Percentiles rank a stretch among this genome's conserved stretches.
These are phyloP conservation scores for Microctonus hyperodae DNA, from an alignment of 2,888 invertebrate species.

Conservation along the genomic window DNA sequence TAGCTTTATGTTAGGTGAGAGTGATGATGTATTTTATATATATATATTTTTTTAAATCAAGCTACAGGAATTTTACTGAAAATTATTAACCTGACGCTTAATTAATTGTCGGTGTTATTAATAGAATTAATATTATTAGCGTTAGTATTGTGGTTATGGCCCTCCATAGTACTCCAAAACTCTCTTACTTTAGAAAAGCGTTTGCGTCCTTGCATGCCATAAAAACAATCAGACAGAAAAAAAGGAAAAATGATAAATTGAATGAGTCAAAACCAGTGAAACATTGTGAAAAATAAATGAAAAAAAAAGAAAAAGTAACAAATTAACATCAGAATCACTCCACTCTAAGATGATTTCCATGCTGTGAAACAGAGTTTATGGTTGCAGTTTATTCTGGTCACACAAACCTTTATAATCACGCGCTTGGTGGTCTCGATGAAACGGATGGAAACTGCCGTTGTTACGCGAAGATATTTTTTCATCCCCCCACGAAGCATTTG, in stretches of 20 bases:
- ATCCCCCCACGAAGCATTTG: slow-evolving; percentile 49
- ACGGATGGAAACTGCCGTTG: slow-evolving; percentile 50
- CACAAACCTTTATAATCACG: slow-evolving; percentile 62
- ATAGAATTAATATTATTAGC: slow-evolving; percentile 21
- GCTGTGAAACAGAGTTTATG: slow-evolving; percentile 19
- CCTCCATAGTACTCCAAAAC: slow-evolving; percentile 63
- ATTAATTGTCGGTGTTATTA: slow-evolving; percentile 25
- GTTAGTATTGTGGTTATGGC: slow-evolving; percentile 49
- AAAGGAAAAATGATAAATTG: slow-evolving; percentile 37
- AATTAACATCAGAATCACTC: not conserved
- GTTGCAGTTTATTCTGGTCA: slow-evolving; percentile 21
- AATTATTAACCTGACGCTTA: slow-evolving; percentile 14
- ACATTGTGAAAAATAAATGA: not conserved
- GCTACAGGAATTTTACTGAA: not conserved
- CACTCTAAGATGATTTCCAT: not conserved
- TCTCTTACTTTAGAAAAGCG: slow-evolving; percentile 62
- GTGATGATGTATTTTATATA: too few species aligned
- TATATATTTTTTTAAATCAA: not conserved
- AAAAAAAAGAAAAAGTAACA: too few species aligned
- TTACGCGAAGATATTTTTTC: slow-evolving; percentile 52
- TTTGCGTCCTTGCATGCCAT: slow-evolving; percentile 61
- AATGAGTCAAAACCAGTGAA: slow-evolving; percentile 32
- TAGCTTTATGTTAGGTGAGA: not conserved
- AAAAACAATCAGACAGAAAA: slow-evolving; percentile 34
- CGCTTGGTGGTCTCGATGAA: slow-evolving; percentile 44